Conservation (phyloP, 2,888 invertebrate genomes). For the Ganaspis brasiliensis region DNA sequence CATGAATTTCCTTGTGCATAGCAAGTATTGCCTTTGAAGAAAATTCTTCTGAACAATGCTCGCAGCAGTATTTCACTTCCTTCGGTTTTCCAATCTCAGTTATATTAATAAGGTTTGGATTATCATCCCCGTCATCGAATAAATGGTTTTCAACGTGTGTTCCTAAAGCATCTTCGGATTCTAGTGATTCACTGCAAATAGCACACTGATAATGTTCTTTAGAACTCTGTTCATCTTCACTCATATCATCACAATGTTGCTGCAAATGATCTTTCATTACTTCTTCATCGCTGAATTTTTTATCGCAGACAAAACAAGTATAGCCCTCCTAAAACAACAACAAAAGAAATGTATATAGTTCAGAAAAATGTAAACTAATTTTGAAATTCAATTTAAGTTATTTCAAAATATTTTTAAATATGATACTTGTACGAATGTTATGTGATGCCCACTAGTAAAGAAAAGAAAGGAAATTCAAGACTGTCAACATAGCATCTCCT, state of each 20-base stretch:
- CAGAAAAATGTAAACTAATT: conserved; percentile 6
- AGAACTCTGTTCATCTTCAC: conserved; percentile 67
- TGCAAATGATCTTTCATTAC: conserved; percentile 77
- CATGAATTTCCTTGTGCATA: conserved; percentile 76
- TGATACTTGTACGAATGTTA: no score
- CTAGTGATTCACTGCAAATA: conserved; percentile 74
- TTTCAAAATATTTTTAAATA: no score
- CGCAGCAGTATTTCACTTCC: conserved; percentile 64
- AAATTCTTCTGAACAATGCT: conserved; percentile 71
- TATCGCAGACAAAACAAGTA: conserved; percentile 77
- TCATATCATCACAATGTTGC: conserved; percentile 76
- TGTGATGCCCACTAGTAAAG: no score
- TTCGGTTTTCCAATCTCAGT: conserved; percentile 57
- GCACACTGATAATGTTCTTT: conserved; percentile 76
- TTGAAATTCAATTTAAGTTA: no score
- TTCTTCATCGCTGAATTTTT: conserved; percentile 75
- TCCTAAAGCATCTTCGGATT: conserved; percentile 73
- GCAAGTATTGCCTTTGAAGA: conserved; percentile 72
- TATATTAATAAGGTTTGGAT: conserved; percentile 74
- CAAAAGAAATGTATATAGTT: background rate
- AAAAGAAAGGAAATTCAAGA: no score
- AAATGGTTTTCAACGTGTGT: conserved; percentile 75
- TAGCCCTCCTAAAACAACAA: conserved; percentile 55
- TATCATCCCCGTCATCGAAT: conserved; percentile 76
- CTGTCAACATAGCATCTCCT: no score